phyloP scores from a whole-genome alignment of 2,888 invertebrate species.

The Scelioninae gen. 1 region DNA sequence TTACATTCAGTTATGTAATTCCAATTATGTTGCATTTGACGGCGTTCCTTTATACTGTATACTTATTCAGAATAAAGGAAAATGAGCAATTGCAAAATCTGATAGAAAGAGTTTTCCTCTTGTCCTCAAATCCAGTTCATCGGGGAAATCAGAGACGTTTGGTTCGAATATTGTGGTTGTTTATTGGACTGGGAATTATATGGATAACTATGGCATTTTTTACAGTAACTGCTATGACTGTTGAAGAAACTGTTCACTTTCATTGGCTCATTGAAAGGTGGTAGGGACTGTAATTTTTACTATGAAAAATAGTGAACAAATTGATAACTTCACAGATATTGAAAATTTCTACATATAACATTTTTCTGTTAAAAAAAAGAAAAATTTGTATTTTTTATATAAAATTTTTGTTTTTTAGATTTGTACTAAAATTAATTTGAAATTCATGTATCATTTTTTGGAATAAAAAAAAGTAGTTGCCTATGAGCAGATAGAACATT shows the following conservation, averaged over 20 bases:
- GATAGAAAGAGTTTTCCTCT: slow-evolving; percentile 92
- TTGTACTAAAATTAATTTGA: too few relatives aligned
- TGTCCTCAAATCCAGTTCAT: slow-evolving; percentile 89
- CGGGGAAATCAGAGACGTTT: slow-evolving; percentile 88
- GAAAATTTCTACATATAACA: too few relatives aligned
- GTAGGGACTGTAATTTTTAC: background rate
- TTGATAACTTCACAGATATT: too few relatives aligned
- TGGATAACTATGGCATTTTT: slow-evolving; percentile 90
- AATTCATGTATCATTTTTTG: too few relatives aligned
- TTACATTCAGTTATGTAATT: slow-evolving; percentile 89
- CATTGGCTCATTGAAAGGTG: slow-evolving; percentile 88
- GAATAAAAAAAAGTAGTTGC: too few relatives aligned
- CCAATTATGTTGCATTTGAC: slow-evolving; percentile 90
- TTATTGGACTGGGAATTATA: slow-evolving; percentile 88
- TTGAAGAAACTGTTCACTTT: slow-evolving; percentile 87
- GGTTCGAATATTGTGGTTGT: slow-evolving; percentile 89
- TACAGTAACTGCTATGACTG: slow-evolving; percentile 88
- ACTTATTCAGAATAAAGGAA: slow-evolving; percentile 90
- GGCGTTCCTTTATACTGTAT: slow-evolving; percentile 90
- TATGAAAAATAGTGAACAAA: too few relatives aligned
- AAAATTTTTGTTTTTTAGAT: too few relatives aligned
- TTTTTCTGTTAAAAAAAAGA: too few relatives aligned
- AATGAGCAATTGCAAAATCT: slow-evolving; percentile 93
- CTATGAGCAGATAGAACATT: too few relatives aligned
- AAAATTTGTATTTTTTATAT: too few relatives aligned